Evolutionary conservation across 2,797 vertebrate genomes (phyloP).

Genomic region (Furcifer pardalis): DNA sequence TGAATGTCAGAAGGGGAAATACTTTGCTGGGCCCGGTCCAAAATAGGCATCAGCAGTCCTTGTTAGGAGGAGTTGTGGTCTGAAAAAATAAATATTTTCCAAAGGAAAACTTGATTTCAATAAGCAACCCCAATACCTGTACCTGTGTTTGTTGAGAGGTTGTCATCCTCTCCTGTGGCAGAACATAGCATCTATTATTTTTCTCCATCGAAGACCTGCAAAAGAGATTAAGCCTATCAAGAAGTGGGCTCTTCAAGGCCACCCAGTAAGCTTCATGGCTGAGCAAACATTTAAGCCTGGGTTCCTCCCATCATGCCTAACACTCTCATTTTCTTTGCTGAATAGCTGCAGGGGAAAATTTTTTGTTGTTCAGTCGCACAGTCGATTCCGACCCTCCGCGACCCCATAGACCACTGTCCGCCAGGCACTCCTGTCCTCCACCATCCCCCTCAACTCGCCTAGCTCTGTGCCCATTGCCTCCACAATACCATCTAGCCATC

Average conservation of each 20-base stretch:
- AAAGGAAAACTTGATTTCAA: too few species aligned
- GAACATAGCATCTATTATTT: neutral
- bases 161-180: neutral
- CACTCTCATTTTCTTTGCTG: neutral
- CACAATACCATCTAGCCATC: too few species aligned
- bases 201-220: neutral
- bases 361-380: too few species aligned
- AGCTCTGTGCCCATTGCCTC: too few species aligned
- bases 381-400: too few species aligned
- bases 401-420: too few species aligned
- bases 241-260: neutral
- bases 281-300: neutral
- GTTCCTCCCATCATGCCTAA: neutral
- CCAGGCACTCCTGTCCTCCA: too few species aligned
- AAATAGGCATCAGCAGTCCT: too few species aligned
- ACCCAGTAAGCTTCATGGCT: conserved; percentile 2
- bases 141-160: neutral
- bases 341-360: neutral
- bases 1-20: neutral
- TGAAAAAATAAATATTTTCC: too few species aligned
- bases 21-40: neutral
- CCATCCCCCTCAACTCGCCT: too few species aligned
- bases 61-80: too few species aligned
- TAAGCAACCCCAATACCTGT: too few species aligned
- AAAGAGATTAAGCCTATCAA: conserved; percentile 1